These are phyloP conservation scores for Pseudolycoriella hygida DNA, from an alignment of 2,888 invertebrate genomes.

Conservation along the genomic window DNA sequence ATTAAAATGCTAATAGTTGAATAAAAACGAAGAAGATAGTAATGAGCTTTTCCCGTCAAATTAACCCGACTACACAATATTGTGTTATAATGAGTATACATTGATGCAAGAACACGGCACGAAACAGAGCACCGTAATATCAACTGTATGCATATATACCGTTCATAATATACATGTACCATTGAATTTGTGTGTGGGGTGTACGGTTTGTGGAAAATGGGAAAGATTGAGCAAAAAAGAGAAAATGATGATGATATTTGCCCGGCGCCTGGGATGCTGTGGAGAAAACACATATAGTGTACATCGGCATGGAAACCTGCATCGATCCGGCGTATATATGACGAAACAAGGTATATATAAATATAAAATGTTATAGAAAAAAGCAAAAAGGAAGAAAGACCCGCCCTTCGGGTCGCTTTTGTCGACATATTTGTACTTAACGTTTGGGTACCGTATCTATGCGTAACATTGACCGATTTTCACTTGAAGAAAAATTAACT, in stretches of 20 bases:
- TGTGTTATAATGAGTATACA: background rate
- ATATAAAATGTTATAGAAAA: background rate
- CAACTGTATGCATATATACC: background rate
- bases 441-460: no score
- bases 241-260: background rate
- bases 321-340: background rate
- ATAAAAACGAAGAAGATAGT: no score
- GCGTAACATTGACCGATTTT: no score
- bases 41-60: no score
- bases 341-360: background rate
- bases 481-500: no score
- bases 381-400: background rate
- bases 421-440: no score
- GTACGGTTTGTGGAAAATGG: no score
- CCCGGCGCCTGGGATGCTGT: constrained; percentile 5
- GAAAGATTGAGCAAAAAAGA: background rate
- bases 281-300: background rate
- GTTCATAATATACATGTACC: no score
- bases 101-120: background rate
- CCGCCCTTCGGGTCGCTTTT: background rate
- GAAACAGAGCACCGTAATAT: background rate
- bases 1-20: no score
- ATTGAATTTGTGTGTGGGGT: no score
- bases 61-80: no score
- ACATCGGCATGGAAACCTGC: constrained; percentile 3